phyloP scores from a whole-genome alignment of 2,888 invertebrate species.

The Leptothorax acervorum region DNA sequence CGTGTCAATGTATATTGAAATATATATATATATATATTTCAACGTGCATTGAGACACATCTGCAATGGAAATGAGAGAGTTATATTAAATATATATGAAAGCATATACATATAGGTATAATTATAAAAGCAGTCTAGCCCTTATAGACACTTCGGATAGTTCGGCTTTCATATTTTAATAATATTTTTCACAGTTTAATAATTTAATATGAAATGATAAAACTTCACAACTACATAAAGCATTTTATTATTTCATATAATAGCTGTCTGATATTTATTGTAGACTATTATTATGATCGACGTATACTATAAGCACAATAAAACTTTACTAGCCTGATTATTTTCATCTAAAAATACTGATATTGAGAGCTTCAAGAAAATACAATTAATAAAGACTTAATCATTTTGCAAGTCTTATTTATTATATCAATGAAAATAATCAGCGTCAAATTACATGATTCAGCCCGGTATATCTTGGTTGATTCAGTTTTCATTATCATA shows the following conservation, averaged over 20 bases:
- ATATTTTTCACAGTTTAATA: background rate
- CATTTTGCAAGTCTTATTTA: background rate
- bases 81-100: background rate
- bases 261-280: background rate
- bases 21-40: background rate
- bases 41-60: background rate
- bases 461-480: background rate
- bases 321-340: background rate
- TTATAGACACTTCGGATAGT: background rate
- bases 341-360: background rate
- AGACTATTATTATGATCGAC: background rate
- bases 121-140: background rate
- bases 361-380: background rate
- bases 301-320: background rate
- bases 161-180: background rate
- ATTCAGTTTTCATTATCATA: conserved; percentile 36
- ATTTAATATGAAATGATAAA: background rate
- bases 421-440: background rate
- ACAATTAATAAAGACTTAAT: background rate
- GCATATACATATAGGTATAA: background rate
- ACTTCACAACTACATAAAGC: background rate
- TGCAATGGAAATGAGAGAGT: background rate
- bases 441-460: background rate
- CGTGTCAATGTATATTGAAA: background rate
- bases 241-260: background rate